Percentiles rank a stretch among this genome's conserved stretches.
phyloP scores from a whole-genome alignment of 2,888 invertebrate genomes.

The Eugnorisma glareosa region DNA sequence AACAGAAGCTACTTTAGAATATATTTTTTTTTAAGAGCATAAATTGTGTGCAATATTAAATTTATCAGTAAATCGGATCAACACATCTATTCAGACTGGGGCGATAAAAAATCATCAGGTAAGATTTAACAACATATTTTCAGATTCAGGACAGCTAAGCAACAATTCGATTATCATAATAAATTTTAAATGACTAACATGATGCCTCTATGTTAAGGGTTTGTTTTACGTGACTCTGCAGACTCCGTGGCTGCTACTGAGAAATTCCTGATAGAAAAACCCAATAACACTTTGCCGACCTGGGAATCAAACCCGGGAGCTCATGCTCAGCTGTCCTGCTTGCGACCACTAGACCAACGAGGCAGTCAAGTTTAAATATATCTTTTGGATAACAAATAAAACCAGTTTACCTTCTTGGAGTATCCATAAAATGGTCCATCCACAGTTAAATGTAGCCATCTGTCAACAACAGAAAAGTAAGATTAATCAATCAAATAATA shows the following conservation, averaged over 20 bases:
- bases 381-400: not conserved
- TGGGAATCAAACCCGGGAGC: no score
- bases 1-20: slow-evolving; percentile 13
- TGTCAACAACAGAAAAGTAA: slow-evolving; percentile 28
- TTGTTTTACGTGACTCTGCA: no score
- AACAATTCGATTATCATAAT: not conserved
- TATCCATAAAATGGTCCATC: not conserved
- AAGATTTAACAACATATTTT: not conserved
- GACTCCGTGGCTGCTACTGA: no score
- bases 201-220: no score
- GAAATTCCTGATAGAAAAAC: no score
- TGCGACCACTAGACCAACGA: no score
- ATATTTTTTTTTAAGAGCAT: not conserved
- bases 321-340: no score
- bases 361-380: not conserved
- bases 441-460: not conserved
- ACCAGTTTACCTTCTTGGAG: slow-evolving; percentile 5
- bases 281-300: no score
- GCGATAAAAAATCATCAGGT: slow-evolving; percentile 65
- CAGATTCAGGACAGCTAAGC: not conserved
- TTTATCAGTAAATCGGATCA: slow-evolving; percentile 44
- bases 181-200: not conserved
- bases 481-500: slow-evolving; percentile 11
- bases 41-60: not conserved
- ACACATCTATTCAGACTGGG: slow-evolving; percentile 67